Evolutionary conservation across 2,888 invertebrate species (phyloP), one percentile per base, ranked within the genome.

Genomic region (Dusona sp.): DNA sequence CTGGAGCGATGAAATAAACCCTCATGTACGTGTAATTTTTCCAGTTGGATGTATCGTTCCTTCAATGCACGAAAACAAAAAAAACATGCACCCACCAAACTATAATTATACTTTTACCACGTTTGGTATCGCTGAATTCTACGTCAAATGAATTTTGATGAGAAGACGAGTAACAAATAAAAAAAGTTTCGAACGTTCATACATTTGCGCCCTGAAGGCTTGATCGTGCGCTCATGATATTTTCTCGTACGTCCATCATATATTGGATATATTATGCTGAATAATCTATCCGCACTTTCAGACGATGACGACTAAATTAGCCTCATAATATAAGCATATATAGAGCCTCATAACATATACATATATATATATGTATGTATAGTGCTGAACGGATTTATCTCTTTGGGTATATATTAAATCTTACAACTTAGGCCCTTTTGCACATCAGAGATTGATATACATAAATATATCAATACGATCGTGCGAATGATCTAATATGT

Each of bases 101-200:
- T 13, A 13, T 42, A 42, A 42, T 42, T 42, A 42, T 42, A 42
- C 33, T 33, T 33, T 33, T 33, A 4, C 42, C 42, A 42, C 42
- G 42, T 42, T 42, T 13, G 11, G 13, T 42, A 42, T 42, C 42
- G 13, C 42, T 42, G 11, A 42, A 13, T 42, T 42, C 91, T 91
- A 85, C 90, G 91, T 91, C 92, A 92, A 92, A 93, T 42, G 42
- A 42, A 42, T 42, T 42, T 42, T 42, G 11, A 42, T 42, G 13
- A 42, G 38, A 65, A 67, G 42, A 54, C 3, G 13, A 36, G 22
- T 38, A 36, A 70, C 54, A 29, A 73, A 72, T 19, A n/a, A 22
- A 68, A 79, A 70, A 61, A 38, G 29, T 54, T n/a, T 54, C 6
- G 8, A 65, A 29, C 42, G 65, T 45, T 54, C 54, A 57, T 67